Evolutionary conservation across 2,113 vertebrate species (phyloP), one percentile per base, ranked within the genome.

Genomic region (Indicator maculatus): DNA sequence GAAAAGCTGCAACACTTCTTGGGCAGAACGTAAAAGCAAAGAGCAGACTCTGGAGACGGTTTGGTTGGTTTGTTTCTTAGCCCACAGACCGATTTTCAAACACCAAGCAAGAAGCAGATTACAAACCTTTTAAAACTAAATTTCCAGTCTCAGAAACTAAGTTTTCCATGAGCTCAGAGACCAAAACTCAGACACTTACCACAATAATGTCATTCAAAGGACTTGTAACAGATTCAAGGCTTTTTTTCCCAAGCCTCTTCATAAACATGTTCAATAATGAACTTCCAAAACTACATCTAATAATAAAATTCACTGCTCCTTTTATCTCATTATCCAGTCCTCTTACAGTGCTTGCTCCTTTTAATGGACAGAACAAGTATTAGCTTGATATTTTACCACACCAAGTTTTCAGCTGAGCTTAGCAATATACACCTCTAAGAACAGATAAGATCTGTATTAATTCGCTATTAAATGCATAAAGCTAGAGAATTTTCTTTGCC

Each of bases 241-340:
- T 83, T 92, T 94, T 66, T 38, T 33, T 47, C 76, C 69, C 93
- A 93, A 79, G 39, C 80, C 65, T 86, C 83, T 87, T 92, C 21
- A 13, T 38, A 90, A 83, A 93, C 82, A 86, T 61, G 63, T 88
- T 90, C 72, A 95, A 88, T 94, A 96, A 93, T 77, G 69, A 83
- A 69, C 90, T 81, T 96, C 93, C 91, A 50, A 86, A 93, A 91
- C 90, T 79, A 86, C 36, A 24, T 80, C 85, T 88, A 89, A 87
- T 28, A 91, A 93, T 84, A 94, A 95, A 95, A 84, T 59, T 83
- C 76, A 81, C 31, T 50, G 65, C 66, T 89, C 56, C 66, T 74
- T 97, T 95, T 90, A 83, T 95, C 59, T 95, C 95, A 89, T 97
- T 96, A 93, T 90, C 84, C 65, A n/a, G 36, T 59, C 58, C 85